Conservation (phyloP, 53 echinoderm and acorn worm species). For the Crossaster papposus region DNA sequence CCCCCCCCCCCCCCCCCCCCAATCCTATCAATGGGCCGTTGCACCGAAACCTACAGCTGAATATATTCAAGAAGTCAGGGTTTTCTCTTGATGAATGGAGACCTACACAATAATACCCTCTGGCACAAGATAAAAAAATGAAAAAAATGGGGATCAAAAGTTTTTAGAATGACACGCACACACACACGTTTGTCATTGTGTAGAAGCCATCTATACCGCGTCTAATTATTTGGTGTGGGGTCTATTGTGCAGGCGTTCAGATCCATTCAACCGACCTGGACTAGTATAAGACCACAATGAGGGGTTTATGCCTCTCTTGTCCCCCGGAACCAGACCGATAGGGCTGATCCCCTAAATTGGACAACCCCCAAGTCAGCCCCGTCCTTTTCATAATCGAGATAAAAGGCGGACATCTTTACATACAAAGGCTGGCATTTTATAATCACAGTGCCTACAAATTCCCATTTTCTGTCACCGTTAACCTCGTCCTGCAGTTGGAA, state of each 20-base stretch:
- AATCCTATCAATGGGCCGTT: neutral
- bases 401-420: constrained; percentile 33
- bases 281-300: constrained; percentile 51
- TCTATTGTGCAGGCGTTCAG: constrained; percentile 53
- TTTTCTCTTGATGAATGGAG: constrained; percentile 12
- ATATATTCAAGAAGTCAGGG: constrained; percentile 48
- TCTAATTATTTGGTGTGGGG: constrained; percentile 61
- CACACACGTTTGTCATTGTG: constrained; percentile 44
- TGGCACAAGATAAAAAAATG: constrained; percentile 5
- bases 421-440: constrained; percentile 31
- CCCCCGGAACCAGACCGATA: constrained; percentile 19
- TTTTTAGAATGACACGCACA: neutral
- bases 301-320: constrained; percentile 31
- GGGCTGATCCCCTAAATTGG: constrained; percentile 46
- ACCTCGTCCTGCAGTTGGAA: neutral
- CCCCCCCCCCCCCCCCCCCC: neutral
- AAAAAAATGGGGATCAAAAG: constrained; percentile 9
- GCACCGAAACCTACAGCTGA: constrained; percentile 26
- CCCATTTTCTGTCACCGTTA: neutral
- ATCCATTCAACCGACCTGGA: constrained; percentile 54
- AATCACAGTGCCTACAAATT: constrained; percentile 42
- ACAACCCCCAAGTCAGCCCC: constrained; percentile 33
- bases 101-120: constrained; percentile 22
- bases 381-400: constrained; percentile 28
- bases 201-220: constrained; percentile 32